These are phyloP conservation scores for Drosophila erecta DNA, from an alignment of 1,140 invertebrate genomes.

Conservation along the genomic window DNA sequence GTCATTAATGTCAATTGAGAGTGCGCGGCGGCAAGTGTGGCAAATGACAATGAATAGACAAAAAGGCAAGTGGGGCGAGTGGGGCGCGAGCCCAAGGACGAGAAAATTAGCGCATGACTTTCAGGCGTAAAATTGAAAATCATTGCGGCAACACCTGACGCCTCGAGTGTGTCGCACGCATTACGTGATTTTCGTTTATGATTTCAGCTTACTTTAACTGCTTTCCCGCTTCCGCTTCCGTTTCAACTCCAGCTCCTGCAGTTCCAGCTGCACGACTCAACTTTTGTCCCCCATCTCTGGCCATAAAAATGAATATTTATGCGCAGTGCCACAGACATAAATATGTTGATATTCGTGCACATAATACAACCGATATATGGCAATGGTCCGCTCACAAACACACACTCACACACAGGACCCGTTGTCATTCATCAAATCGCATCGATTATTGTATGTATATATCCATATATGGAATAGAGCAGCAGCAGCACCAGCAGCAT, in stretches of 20 bases:
- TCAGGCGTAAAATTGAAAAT: slow-evolving; percentile 82
- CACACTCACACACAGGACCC: slow-evolving; percentile 6
- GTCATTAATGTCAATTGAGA: slow-evolving; percentile 78
- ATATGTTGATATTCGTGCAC: slow-evolving; percentile 60
- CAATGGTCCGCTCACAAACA: slow-evolving; percentile 1
- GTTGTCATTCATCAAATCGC: slow-evolving; percentile 78
- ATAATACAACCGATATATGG: slow-evolving; percentile 61
- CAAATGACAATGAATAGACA: slow-evolving; percentile 81
- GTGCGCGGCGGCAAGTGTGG: slow-evolving; percentile 44
- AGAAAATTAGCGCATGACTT: slow-evolving; percentile 79
- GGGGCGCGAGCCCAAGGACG: slow-evolving; percentile 20
- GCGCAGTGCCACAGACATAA: slow-evolving; percentile 64
- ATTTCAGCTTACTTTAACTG: slow-evolving; percentile 80
- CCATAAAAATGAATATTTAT: slow-evolving; percentile 82
- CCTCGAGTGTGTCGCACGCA: slow-evolving; percentile 41
- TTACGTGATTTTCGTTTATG: slow-evolving; percentile 83
- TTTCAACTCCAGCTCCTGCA: not conserved
- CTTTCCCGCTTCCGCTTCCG: slow-evolving; percentile 59
- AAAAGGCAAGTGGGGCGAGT: slow-evolving; percentile 24
- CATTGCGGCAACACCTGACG: slow-evolving; percentile 81
- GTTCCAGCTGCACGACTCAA: not conserved
- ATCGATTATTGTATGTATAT: slow-evolving; percentile 71
- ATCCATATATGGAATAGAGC: slow-evolving; percentile 27
- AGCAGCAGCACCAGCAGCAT: not conserved
- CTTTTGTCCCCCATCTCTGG: slow-evolving; percentile 59